Evolutionary conservation across 2,113 vertebrate genomes (phyloP), one percentile per base, ranked within the genome.

Genomic region (Phyllostomus hastatus): DNA sequence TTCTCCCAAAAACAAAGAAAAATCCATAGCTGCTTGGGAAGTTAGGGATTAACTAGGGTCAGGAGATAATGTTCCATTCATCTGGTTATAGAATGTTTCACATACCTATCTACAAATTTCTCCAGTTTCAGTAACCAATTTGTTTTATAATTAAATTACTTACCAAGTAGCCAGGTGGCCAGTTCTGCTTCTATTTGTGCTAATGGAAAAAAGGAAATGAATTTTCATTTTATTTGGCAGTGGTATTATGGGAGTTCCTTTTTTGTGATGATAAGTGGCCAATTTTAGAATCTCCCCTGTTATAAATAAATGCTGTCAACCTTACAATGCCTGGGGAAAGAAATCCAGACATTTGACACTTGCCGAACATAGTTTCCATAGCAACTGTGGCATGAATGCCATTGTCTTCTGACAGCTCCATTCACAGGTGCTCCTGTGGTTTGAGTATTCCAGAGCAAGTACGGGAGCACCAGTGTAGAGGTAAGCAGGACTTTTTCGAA

Each of bases 291-390:
- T 96, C 48, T 94, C 93, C 52, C 72, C 89, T 66, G 95, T 98
- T 98, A 98, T 98, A 98, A 98, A 98, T 98, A 98, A 1, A 35
- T 88, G 82, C 97, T 96, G 92, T 95, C 96, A 96, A 66, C 78
- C 73, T 72, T 78, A 85, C 64, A 43, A 85, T 95, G 95, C 66
- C 92, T 91, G 73, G 95, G 96, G 97, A 97, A 97, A 98, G 97
- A 97, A 97, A 98, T 93, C 93, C 80, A 69, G 98, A 98, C 93
- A 98, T 86, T 92, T 83, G 95, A 98, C 97, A 97, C 96, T 98
- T 97, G 87, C 97, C 97, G 98, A 98, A 98, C 98, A 98, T 97
- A 97, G 93, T 98, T 98, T 98, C 97, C 22, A 0, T 64, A 97
- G 96, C 98, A 98, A 97, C 88, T 96, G 97, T 84, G 93, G 97